Base-by-base conservation (phyloP, 2,113 vertebrate species). In the Microcebus griseorufus region DNA sequence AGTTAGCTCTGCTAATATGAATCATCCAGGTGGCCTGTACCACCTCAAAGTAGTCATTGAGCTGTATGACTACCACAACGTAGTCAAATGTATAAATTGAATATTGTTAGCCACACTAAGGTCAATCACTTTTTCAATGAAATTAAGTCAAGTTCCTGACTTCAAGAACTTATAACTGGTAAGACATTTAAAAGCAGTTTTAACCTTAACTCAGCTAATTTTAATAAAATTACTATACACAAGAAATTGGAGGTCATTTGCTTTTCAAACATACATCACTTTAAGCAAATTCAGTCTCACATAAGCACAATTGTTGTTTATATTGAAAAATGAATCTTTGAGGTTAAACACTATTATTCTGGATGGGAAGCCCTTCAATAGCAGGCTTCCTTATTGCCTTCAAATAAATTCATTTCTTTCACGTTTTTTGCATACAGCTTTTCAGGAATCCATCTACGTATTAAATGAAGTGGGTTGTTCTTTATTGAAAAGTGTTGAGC, bases 241-340 rank as follows among this genome's bases (percentile, higher is more conserved):
- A 82, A 55, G 32, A 64, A 87, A 90, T 53, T 7, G 2, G 27
- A 95, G 6, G 7, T 64, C 48, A 64, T 76, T 96, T 91, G 9
- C 53, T 88, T 87, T 95, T 75, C 37, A 91, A 75, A n/a, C 76
- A 79, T 55, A 17, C n/a, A 73, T 78, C 25, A 88, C 55, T 80
- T 93, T 93, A 92, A 94, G 34, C 20, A 80, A 95, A 90, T 92
- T 92, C 3, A 95, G 0, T 94, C 95, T 95, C 32, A 93, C 6
- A 23, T 51, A 58, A 64, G 8, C 34, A 88, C 11, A 82, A 48
- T 39, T 4, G 3, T 70, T 90, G 42, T 93, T 97, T 95, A 89
- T 37, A 42, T 22, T 90, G 55, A 86, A 94, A 91, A 94, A 67
- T 94, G 27, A 87, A 86, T 80, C 69, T 91, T 29, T 80, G 29